Evolutionary conservation across 2,888 invertebrate species (phyloP).

Genomic region (Hemaris fuciformis): DNA sequence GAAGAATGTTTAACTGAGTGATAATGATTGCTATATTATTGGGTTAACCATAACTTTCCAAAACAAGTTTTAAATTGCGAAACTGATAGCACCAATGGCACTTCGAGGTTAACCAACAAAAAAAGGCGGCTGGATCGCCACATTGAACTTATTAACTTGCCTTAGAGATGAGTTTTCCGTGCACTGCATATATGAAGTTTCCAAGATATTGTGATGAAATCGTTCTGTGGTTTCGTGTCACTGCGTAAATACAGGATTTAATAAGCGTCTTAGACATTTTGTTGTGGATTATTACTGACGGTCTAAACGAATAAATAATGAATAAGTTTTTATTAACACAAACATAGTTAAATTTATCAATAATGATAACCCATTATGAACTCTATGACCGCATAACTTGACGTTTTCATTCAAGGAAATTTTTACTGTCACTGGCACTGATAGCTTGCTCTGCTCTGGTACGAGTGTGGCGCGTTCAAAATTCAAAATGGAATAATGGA

Average conservation of each 20-base stretch:
- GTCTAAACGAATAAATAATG: constrained; percentile 27
- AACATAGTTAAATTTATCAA: constrained; percentile 51
- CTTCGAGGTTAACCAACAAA: constrained; percentile 17
- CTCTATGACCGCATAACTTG: constrained; percentile 46
- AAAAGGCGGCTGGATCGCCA: not conserved
- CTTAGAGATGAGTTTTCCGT: constrained; percentile 56
- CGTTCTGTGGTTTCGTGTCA: constrained; percentile 37
- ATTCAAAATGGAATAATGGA: not conserved
- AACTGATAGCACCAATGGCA: constrained; percentile 10
- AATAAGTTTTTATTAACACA: constrained; percentile 44
- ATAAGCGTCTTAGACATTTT: constrained; percentile 58
- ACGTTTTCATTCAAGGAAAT: constrained; percentile 28
- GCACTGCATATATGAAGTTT: constrained; percentile 34
- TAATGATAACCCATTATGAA: constrained; percentile 75
- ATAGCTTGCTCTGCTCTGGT: too few species aligned
- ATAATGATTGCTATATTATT: not conserved
- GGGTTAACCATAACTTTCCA: constrained; percentile 13
- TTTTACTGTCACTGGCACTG: not conserved
- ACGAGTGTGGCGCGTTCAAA: not conserved
- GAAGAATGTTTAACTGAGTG: not conserved
- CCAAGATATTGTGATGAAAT: constrained; percentile 33
- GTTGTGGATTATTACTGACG: constrained; percentile 27
- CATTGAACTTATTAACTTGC: constrained; percentile 40
- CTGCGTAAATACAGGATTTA: constrained; percentile 44
- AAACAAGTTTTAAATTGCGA: constrained; percentile 10